Conservation (phyloP, 1,140 invertebrate species). For the Atopsyche davidsoni region DNA sequence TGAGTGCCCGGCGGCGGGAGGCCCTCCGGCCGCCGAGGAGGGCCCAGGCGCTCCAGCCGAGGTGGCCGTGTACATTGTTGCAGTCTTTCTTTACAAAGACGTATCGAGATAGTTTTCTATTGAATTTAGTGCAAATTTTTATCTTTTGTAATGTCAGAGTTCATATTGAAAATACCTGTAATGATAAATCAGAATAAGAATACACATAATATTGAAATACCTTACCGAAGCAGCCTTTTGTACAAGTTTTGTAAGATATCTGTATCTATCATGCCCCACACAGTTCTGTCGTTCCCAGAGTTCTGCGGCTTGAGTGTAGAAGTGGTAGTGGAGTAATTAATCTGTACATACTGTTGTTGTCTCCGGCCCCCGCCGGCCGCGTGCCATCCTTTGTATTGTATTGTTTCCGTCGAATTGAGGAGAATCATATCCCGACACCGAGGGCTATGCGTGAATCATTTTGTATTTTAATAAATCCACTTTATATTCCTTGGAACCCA, state of each 20-base stretch:
- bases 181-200: not conserved
- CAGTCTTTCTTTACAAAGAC: not conserved
- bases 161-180: not conserved
- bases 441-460: too few relatives aligned
- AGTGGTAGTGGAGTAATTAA: not conserved
- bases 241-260: not conserved
- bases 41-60: too few relatives aligned
- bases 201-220: not conserved
- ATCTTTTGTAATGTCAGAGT: not conserved
- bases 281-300: not conserved
- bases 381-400: not conserved
- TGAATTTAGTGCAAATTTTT: not conserved
- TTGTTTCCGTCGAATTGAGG: not conserved
- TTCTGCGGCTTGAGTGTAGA: not conserved
- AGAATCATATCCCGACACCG: not conserved
- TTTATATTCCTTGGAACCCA: too few relatives aligned
- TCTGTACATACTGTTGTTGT: not conserved
- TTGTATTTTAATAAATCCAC: not conserved
- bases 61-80: too few relatives aligned
- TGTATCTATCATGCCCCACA: not conserved
- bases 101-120: not conserved
- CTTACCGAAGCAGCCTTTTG: not conserved
- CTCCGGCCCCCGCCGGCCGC: too few relatives aligned
- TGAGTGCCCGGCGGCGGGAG: not conserved
- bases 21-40: too few relatives aligned